A percentile compares a stretch with the other conserved stretches of the same genome.
These are phyloP conservation scores for Melanotus villosus DNA, from an alignment of 2,888 invertebrate species.

Conservation along the genomic window DNA sequence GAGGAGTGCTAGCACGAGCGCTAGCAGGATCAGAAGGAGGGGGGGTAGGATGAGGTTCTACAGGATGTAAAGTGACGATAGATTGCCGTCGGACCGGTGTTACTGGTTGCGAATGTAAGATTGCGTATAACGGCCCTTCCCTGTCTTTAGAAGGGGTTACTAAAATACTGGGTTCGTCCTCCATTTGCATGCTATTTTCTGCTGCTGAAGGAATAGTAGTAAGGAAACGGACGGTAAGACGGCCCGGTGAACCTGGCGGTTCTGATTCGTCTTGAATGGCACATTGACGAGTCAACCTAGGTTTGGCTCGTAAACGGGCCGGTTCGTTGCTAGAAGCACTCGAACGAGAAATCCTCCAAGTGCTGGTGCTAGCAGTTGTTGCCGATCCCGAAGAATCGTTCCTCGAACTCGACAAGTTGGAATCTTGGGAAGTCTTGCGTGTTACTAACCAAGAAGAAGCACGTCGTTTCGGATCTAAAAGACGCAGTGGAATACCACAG, in stretches of 20 bases:
- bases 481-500: conserved; percentile 82
- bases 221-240: conserved; percentile 73
- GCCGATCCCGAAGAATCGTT: conserved; percentile 93
- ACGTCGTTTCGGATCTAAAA: conserved; percentile 83
- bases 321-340: conserved; percentile 76
- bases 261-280: conserved; percentile 84
- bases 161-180: conserved; percentile 72
- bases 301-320: conserved; percentile 71
- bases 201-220: conserved; percentile 83
- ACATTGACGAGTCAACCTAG: conserved; percentile 84
- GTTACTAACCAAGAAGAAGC: conserved; percentile 92
- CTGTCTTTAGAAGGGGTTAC: conserved; percentile 64
- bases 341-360: conserved; percentile 90
- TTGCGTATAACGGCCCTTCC: conserved; percentile 66
- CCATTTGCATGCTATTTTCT: conserved; percentile 79
- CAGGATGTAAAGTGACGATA: conserved; percentile 66
- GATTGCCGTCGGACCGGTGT: conserved; percentile 63
- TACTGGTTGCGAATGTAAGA: conserved; percentile 62
- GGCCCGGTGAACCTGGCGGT: conserved; percentile 73
- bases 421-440: conserved; percentile 93
- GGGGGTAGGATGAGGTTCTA: conserved; percentile 55
- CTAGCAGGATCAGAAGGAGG: conserved; percentile 2
- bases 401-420: conserved; percentile 89
- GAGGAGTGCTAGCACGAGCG: conserved; percentile 48
- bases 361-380: conserved; percentile 91